phyloP scores from a whole-genome alignment of 2,888 invertebrate species.

The Lapara coniferarum region DNA sequence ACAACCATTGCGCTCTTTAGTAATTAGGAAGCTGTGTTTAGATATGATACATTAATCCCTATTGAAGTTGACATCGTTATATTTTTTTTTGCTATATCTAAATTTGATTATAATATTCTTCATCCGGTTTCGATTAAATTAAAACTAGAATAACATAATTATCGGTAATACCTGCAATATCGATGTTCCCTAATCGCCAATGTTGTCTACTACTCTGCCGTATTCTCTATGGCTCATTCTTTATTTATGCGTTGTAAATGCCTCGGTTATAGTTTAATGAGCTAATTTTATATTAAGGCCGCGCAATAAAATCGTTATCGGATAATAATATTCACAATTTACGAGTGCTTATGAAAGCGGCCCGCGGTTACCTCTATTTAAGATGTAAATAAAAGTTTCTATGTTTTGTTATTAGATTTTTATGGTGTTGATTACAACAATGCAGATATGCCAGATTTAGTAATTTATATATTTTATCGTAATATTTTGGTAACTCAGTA shows the following conservation, averaged over 20 bases:
- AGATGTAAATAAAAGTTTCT: background rate
- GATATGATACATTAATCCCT: too few relatives aligned
- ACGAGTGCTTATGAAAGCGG: constrained; percentile 21
- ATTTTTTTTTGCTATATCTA: too few relatives aligned
- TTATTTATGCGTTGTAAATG: constrained; percentile 7
- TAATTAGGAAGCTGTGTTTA: too few relatives aligned
- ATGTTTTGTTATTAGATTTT: background rate
- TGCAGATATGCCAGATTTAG: too few relatives aligned
- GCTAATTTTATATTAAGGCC: constrained; percentile 15
- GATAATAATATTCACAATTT: constrained; percentile 24
- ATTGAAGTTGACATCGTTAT: too few relatives aligned
- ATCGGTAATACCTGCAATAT: background rate
- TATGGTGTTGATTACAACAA: background rate
- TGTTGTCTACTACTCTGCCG: background rate
- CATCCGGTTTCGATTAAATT: background rate
- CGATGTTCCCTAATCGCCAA: background rate
- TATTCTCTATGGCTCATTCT: background rate
- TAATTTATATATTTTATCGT: too few relatives aligned
- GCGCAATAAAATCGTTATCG: constrained; percentile 26
- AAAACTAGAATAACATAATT: background rate
- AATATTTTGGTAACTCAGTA: too few relatives aligned
- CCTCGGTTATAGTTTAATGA: constrained; percentile 16
- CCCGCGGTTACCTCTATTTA: constrained; percentile 6
- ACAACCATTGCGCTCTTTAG: background rate
- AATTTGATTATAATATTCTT: background rate